These are phyloP conservation scores for Pithys albifrons DNA, from an alignment of 2,113 vertebrate genomes.

Conservation along the genomic window DNA sequence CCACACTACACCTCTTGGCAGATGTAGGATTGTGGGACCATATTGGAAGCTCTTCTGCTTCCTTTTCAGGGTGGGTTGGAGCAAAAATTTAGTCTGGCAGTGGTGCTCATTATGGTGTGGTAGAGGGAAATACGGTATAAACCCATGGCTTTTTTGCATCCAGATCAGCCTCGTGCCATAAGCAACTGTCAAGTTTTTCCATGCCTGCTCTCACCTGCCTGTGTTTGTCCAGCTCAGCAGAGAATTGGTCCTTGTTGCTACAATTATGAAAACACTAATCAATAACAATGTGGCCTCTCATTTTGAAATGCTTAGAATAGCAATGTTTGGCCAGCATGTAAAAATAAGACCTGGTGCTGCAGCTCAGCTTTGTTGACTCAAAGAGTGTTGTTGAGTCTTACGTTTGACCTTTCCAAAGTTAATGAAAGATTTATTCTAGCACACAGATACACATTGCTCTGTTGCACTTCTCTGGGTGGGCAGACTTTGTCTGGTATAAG, in stretches of 20 bases:
- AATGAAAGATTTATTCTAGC: background rate
- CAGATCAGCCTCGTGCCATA: background rate
- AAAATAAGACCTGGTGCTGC: background rate
- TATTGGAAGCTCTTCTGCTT: background rate
- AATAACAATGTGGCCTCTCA: background rate
- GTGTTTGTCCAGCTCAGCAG: background rate
- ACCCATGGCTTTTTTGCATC: background rate
- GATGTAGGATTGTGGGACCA: background rate
- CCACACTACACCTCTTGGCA: background rate
- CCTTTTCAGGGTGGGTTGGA: background rate
- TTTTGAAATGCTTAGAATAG: background rate
- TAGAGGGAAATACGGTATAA: background rate
- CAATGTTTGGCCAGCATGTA: background rate
- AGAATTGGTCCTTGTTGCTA: background rate
- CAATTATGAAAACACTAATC: background rate
- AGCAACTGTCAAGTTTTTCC: background rate
- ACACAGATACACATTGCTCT: background rate
- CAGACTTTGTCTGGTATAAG: background rate
- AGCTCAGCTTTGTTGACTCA: background rate
- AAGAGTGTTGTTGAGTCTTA: background rate
- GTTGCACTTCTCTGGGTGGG: background rate
- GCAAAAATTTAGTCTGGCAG: background rate
- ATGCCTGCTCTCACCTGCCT: background rate
- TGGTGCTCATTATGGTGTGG: background rate
- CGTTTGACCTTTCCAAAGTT: background rate